Base-by-base conservation (phyloP, 2,797 vertebrate genomes). In the Anabacerthia variegaticeps region DNA sequence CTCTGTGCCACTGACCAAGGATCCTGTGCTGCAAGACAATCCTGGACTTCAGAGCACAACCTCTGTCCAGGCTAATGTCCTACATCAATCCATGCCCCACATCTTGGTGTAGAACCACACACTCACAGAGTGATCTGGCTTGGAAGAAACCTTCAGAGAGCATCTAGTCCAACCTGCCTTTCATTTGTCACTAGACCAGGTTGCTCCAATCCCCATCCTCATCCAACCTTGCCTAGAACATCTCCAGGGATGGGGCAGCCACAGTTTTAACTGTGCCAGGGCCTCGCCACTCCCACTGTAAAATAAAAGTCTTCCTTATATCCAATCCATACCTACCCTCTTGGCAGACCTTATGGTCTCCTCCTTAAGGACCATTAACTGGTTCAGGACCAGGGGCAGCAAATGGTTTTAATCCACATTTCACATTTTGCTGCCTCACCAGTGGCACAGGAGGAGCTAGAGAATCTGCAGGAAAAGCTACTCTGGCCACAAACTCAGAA, bases 231-330 rank as follows among this genome's bases (percentile, higher is more conserved):
- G 6, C 21, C 36, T 37, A 36, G 22, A 37, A 75, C 36, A 18
- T 7, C 32, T 63, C 24, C 44, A 76, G 3, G 5, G 21, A 92
- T 7, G 28, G 14, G 15, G 13, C 28, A 93, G 15, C 21, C 37
- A 79, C 44, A 74, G 65, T 8, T 77, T 77, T 58, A 3, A 18
- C 23, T 73, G 23, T n/a, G 19, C 39, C 63, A 85, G 14, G 7
- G 30, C 5, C 59, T 85, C 59, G 14, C 0, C 23, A 73, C 8
- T 3, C 26, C 36, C 79, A 48, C 0, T 0, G 2, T 32, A 54
- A 54, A 32, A 54, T 20, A 52, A 28, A 39, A 66, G 5, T 48
- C 39, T 3, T 82, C 66, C 36, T 52, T 23, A 65, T 4, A 6
- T 36, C 49, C 43, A 52, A 8, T 19, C 34, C 39, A 73, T 63